These are phyloP conservation scores for Oligia latruncula DNA, from an alignment of 2,888 invertebrate species.

Conservation along the genomic window DNA sequence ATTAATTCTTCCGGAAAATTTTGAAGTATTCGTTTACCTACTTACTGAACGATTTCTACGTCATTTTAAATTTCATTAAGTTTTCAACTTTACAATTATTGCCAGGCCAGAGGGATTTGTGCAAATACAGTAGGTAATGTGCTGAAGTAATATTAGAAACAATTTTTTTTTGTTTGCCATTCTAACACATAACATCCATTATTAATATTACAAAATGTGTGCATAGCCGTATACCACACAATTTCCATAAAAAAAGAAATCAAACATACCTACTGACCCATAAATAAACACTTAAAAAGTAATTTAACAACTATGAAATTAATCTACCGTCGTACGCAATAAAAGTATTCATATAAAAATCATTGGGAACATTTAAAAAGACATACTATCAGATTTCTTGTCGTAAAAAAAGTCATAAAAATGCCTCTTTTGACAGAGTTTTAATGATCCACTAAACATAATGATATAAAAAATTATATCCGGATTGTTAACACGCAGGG, in stretches of 20 bases:
- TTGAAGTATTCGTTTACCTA: background rate
- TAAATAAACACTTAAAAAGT: conserved; percentile 63
- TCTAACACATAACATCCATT: background rate
- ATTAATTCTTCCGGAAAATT: background rate
- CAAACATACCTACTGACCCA: conserved; percentile 41
- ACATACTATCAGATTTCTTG: conserved; percentile 86
- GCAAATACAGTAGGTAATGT: too few species aligned
- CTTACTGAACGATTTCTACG: too few species aligned
- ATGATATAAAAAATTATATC: conserved; percentile 75
- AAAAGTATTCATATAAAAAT: conserved; percentile 74
- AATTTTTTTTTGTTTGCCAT: background rate
- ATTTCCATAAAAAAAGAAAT: conserved; percentile 36
- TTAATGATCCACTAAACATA: conserved; percentile 81
- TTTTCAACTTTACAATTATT: background rate
- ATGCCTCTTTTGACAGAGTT: conserved; percentile 80
- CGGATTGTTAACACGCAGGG: conserved; percentile 70
- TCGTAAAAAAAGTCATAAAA: conserved; percentile 80
- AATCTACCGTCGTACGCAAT: conserved; percentile 76
- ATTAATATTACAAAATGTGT: background rate
- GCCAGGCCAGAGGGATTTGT: background rate
- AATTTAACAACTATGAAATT: conserved; percentile 78
- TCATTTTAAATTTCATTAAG: background rate
- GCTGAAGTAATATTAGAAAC: background rate
- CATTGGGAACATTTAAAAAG: conserved; percentile 80
- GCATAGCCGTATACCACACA: background rate